Conservation (phyloP, 2,888 invertebrate species). For the Leptinotarsa rubiginosa region DNA sequence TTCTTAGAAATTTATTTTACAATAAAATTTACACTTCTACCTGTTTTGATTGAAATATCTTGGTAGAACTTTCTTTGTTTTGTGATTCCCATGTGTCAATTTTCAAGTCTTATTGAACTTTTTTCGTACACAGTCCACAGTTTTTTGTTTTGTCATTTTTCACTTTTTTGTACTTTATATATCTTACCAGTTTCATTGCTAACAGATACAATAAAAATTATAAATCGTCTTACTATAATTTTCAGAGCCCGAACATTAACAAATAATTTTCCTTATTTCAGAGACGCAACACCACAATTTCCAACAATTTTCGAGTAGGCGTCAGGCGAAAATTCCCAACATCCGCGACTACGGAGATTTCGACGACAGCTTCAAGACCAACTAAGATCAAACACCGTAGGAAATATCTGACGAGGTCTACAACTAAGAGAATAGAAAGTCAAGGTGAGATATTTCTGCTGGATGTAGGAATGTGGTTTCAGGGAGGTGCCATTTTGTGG, state of each 20-base stretch:
- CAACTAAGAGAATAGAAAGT: conserved; percentile 56
- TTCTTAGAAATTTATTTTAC: no score
- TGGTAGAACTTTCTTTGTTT: no score
- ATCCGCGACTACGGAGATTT: conserved; percentile 10
- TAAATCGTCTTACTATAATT: neutral
- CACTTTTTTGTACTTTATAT: neutral
- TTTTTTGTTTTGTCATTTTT: no score
- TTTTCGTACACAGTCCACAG: no score
- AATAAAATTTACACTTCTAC: no score
- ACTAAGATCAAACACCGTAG: conserved; percentile 25
- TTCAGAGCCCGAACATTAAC: neutral
- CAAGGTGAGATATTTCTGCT: conserved; percentile 54
- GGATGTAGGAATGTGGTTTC: conserved; percentile 7
- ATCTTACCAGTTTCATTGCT: neutral
- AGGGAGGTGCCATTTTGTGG: neutral
- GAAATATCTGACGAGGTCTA: conserved; percentile 45
- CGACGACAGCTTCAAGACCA: conserved; percentile 38
- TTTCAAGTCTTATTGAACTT: no score
- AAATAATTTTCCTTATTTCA: conserved; percentile 26
- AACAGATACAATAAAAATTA: neutral
- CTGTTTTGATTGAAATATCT: no score
- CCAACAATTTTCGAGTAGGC: conserved; percentile 28
- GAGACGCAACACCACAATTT: conserved; percentile 30
- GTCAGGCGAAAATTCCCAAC: conserved; percentile 25
- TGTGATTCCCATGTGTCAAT: no score